A percentile compares a stretch with the other conserved stretches of the same genome.
These are phyloP conservation scores for Leptodirus hochenwartii DNA, from an alignment of 2,888 invertebrate genomes.

Conservation along the genomic window DNA sequence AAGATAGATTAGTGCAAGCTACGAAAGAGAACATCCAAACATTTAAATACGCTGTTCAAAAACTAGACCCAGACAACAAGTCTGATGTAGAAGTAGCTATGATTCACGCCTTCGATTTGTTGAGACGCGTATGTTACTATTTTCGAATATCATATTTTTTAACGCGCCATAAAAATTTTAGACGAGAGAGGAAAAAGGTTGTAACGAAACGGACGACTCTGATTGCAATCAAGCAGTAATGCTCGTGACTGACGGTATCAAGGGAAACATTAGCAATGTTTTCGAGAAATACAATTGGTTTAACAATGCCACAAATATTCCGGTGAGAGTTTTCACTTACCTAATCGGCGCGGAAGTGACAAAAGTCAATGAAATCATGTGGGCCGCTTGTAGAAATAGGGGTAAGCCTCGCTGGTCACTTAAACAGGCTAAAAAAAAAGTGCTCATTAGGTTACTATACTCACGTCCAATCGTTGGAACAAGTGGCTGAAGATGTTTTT, in stretches of 20 bases:
- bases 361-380: conserved; percentile 72
- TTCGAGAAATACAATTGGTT: conserved; percentile 65
- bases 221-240: conserved; percentile 90
- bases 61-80: conserved; percentile 52
- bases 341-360: conserved; percentile 86
- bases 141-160: no score
- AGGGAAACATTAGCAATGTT: conserved; percentile 70
- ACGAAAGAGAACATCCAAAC: conserved; percentile 67
- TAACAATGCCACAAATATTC: conserved; percentile 48
- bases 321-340: conserved; percentile 90
- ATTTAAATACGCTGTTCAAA: conserved; percentile 49
- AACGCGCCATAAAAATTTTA: conserved; percentile 14
- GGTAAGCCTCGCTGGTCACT: conserved; percentile 32
- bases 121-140: conserved; percentile 50
- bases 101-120: conserved; percentile 62
- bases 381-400: conserved; percentile 92
- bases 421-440: neutral
- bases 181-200: conserved; percentile 28
- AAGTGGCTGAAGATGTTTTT: conserved; percentile 89
- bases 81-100: conserved; percentile 76
- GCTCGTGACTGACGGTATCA: conserved; percentile 90
- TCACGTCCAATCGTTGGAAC: conserved; percentile 87
- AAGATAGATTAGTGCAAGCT: conserved; percentile 68
- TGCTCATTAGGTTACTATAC: conserved; percentile 62
- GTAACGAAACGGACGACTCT: conserved; percentile 30